Conservation (phyloP, 2,113 vertebrate species). For the Columbina picui region DNA sequence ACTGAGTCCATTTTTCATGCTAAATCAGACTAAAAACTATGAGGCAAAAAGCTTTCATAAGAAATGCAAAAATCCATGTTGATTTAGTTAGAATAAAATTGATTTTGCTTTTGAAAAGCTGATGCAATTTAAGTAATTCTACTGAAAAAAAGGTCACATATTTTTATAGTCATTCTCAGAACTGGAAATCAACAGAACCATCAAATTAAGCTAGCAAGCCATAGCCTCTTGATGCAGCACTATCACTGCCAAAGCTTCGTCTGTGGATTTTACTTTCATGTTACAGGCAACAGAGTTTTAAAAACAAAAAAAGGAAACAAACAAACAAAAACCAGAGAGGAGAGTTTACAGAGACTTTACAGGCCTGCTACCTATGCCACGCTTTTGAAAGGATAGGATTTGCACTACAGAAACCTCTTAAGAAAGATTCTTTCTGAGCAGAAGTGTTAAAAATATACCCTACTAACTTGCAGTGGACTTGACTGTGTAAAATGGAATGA, state of each 20-base stretch:
- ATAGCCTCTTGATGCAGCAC: background rate
- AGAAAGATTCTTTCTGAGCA: background rate
- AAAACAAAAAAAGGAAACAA: background rate
- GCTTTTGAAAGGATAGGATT: background rate
- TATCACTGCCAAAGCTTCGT: background rate
- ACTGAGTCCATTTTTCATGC: background rate
- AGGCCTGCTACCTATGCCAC: background rate
- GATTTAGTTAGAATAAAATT: constrained; percentile 30
- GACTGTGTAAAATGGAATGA: background rate
- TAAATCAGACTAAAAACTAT: background rate
- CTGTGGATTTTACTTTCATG: background rate
- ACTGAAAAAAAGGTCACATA: constrained; percentile 5
- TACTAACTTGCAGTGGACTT: background rate
- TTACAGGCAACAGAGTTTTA: background rate
- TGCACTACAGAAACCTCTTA: background rate
- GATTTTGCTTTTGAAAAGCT: constrained; percentile 18
- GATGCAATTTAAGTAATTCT: background rate
- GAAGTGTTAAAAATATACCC: background rate
- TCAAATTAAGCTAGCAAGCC: background rate
- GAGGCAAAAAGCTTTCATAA: background rate
- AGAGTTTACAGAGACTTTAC: background rate
- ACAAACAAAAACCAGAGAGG: background rate
- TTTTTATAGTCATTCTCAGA: constrained; percentile 1
- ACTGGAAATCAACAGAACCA: background rate
- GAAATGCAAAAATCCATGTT: background rate